phyloP scores from a whole-genome alignment of 2,797 vertebrate species.

The Selene dorsalis region DNA sequence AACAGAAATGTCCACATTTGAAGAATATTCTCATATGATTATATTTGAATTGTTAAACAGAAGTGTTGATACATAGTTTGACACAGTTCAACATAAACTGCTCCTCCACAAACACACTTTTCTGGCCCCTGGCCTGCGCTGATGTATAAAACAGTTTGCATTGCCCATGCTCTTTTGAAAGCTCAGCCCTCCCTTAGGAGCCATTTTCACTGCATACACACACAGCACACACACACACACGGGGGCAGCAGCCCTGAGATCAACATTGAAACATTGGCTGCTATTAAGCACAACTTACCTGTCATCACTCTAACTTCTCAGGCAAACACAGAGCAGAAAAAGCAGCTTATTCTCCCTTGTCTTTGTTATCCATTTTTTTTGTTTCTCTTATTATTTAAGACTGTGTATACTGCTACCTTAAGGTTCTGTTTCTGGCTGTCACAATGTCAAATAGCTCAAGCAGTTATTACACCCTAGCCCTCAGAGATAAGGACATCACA shows the following conservation, averaged over 20 bases:
- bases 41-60: too few species aligned
- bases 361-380: conserved; percentile 26
- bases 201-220: conserved; percentile 37
- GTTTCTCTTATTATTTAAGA: conserved; percentile 7
- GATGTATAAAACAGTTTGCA: conserved; percentile 73
- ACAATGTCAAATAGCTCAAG: conserved; percentile 3
- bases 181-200: conserved; percentile 58
- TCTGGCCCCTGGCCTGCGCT: conserved; percentile 43
- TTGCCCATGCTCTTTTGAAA: conserved; percentile 40
- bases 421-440: background rate
- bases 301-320: conserved; percentile 44
- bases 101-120: conserved; percentile 14
- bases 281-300: conserved; percentile 31
- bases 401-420: background rate
- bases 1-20: background rate
- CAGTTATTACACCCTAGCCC: background rate
- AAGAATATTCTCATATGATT: background rate
- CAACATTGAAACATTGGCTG: conserved; percentile 53
- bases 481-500: conserved; percentile 3
- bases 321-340: conserved; percentile 30
- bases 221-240: conserved; percentile 12
- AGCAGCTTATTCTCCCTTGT: conserved; percentile 2
- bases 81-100: conserved; percentile 6
- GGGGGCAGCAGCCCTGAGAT: conserved; percentile 39
- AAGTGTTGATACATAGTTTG: conserved; percentile 2